Base-by-base conservation (phyloP, 1,140 invertebrate species). In the Chironomus striatipennis region DNA sequence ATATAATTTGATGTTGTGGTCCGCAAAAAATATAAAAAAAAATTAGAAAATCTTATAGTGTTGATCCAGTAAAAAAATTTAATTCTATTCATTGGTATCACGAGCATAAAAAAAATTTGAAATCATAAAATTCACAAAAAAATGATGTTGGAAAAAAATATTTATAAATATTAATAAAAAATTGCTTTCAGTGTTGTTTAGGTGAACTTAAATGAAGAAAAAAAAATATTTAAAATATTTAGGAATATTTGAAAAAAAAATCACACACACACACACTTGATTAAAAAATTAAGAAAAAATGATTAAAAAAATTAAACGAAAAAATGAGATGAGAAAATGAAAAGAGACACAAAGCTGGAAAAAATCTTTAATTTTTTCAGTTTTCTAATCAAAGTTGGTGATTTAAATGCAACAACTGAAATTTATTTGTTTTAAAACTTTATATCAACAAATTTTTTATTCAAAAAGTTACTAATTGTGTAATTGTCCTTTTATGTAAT, bases 161-260 rank as follows among this genome's bases (percentile, higher is more conserved):
- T 57, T n/a, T 15, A 47, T 47, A 57, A n/a, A 57, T 15, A 57
- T 57, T n/a, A 12, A 47, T 47, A 47, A 57, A 21, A 70, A 70
- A 70, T 70, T 70, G 65, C 65, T 70, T 70, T 70, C 65, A 70
- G 18, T 70, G 65, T 70, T 70, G 65, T 70, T 67, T 70, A 70
- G 65, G 18, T 21, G 65, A 70, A 21, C 65, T 70, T 18, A 70
- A 70, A 70, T 8, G n/a, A 18, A n/a, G 5, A 57, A 57, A 57
- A 5, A 47, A 67, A 70, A 20, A 10, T 67, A 67, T 67, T 67
- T 67, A 67, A 20, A 67, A 57, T 12, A 57, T n/a, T 34, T 34
- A 34, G 24, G 24, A 34, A 34, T 34, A 34, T 34, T 34, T 18
- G 18, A 70, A 70, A 70, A 18, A 70, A 70, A 70, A 18, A 70